Evolutionary conservation across 1,140 invertebrate genomes (phyloP).

Genomic region (Drosophila biarmipes): DNA sequence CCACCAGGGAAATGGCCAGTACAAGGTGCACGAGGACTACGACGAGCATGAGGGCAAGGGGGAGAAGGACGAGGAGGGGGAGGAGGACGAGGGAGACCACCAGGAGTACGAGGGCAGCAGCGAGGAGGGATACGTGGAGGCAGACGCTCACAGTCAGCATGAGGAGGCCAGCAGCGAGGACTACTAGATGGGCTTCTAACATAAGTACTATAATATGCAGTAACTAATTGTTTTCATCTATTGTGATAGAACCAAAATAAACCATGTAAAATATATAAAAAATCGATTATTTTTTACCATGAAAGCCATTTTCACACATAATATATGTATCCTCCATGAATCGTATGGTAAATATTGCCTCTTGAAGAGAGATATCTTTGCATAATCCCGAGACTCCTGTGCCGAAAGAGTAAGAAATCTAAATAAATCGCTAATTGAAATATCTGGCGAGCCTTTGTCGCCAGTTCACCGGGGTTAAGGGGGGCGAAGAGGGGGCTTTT

Average conservation of each 20-base stretch:
- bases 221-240: neutral
- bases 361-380: constrained; percentile 4
- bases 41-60: constrained; percentile 38
- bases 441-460: constrained; percentile 46
- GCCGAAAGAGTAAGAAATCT: constrained; percentile 30
- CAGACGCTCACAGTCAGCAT: constrained; percentile 53
- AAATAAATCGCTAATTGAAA: constrained; percentile 69
- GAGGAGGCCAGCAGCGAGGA: constrained; percentile 63
- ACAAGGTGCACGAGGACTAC: constrained; percentile 66
- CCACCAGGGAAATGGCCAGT: constrained; percentile 37
- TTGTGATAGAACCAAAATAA: constrained; percentile 46
- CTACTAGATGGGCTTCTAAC: constrained; percentile 36
- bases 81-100: constrained; percentile 51
- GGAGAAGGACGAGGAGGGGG: constrained; percentile 25
- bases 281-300: too few relatives aligned
- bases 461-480: constrained; percentile 17
- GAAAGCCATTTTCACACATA: too few relatives aligned
- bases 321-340: neutral
- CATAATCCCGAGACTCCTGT: constrained; percentile 40
- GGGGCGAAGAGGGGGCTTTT: constrained; percentile 21
- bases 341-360: neutral
- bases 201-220: neutral
- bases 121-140: constrained; percentile 75
- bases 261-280: constrained; percentile 13
- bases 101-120: constrained; percentile 75